A percentile compares a stretch with the other conserved stretches of the same genome.
Evolutionary conservation across 2,888 invertebrate genomes (phyloP).

Genomic region (Tinea trinotella): DNA sequence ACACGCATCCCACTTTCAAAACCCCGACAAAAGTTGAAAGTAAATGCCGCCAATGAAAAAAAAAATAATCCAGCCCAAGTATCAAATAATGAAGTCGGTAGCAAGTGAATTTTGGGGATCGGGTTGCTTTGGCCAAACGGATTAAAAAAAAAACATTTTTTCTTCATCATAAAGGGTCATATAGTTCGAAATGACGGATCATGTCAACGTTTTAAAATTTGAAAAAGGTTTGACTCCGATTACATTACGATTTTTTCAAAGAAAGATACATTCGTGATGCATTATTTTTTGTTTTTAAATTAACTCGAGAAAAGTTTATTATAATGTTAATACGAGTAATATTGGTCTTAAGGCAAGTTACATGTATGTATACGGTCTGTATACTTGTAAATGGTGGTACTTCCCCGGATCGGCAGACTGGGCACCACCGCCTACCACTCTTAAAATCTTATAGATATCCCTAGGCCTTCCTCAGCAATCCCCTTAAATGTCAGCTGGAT

Average conservation of each 20-base stretch:
- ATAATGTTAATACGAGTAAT: no score
- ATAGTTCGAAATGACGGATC: slow-evolving; percentile 56
- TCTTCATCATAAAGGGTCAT: slow-evolving; percentile 39
- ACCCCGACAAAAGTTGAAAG: slow-evolving; percentile 50
- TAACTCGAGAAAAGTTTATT: background rate
- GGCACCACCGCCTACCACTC: no score
- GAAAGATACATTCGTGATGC: slow-evolving; percentile 2
- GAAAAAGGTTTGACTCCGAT: slow-evolving; percentile 35
- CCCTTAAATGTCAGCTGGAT: no score
- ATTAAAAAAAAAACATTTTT: slow-evolving; percentile 42
- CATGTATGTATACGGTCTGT: no score
- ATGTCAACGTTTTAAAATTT: slow-evolving; percentile 49
- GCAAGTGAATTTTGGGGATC: slow-evolving; percentile 69
- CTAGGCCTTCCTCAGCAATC: no score
- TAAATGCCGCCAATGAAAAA: slow-evolving; percentile 49
- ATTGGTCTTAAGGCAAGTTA: no score
- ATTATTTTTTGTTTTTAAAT: background rate
- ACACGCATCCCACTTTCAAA: slow-evolving; percentile 40
- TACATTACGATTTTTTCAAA: slow-evolving; percentile 11
- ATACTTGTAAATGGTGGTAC: no score
- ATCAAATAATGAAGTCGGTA: slow-evolving; percentile 72
- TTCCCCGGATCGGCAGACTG: no score
- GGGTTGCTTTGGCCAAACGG: slow-evolving; percentile 47
- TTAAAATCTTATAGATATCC: no score
- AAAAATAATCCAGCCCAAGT: slow-evolving; percentile 55